phyloP scores from a whole-genome alignment of 2,797 vertebrate species.

The Peromyscus melanophrys region DNA sequence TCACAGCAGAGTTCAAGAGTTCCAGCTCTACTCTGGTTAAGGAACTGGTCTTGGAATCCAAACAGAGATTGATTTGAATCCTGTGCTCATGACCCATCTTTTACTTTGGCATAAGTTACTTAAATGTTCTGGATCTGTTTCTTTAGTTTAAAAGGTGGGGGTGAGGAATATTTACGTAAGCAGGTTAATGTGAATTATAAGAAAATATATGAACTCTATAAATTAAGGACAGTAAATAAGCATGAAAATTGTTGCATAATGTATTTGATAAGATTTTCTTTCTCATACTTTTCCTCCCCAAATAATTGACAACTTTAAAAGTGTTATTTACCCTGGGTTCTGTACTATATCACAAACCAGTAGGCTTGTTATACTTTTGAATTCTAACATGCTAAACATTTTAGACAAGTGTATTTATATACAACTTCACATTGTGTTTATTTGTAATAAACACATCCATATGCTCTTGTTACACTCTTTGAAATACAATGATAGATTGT shows the following conservation, averaged over 20 bases:
- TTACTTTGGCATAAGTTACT: background rate
- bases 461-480: background rate
- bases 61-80: background rate
- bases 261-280: background rate
- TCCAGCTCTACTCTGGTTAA: background rate
- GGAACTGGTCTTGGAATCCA: background rate
- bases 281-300: background rate
- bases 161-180: background rate
- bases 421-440: background rate
- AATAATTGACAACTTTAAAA: conserved; percentile 10
- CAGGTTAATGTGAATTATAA: background rate
- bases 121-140: background rate
- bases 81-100: background rate
- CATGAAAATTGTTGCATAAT: background rate
- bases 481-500: background rate
- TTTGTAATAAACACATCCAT: conserved; percentile 3
- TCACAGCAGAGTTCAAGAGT: background rate
- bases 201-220: background rate
- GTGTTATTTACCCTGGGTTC: background rate
- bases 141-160: background rate
- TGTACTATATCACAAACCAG: background rate
- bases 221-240: conserved; percentile 27
- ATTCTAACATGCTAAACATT: background rate
- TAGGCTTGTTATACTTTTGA: background rate
- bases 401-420: background rate